Base-by-base conservation (phyloP, 2,797 vertebrate species). In the Tiaroga cobitis region DNA sequence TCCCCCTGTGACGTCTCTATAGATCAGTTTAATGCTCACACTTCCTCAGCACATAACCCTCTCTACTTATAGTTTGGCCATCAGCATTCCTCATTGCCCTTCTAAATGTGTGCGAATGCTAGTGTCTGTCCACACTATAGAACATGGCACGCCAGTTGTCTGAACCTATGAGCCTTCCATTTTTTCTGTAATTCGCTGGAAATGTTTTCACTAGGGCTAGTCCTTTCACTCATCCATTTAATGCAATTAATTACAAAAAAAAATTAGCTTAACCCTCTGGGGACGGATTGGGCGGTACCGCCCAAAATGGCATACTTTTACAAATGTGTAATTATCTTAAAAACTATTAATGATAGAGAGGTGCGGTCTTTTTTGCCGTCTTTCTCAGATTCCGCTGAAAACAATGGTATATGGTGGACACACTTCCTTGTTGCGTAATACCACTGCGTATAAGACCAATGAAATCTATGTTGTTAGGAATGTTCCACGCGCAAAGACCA, bases 11-110 rank as follows among this genome's bases (percentile, higher is more conserved):
- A 79, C 39, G 8, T 70, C 83, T 84, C 34, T 72, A 37, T 78
- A 56, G 73, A 43, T 77, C 61, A 77, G 32, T 76, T 51, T 43
- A 32, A 21, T 59, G 24, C 70, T 78, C 65, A 70, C 74, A 79
- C 65, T 70, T 72, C n/a, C 65, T 84, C 75, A 19, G 75, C 65
- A 79, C 63, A 84, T 61, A 84, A 77, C 34, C 43, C 81, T 21
- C 8, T 83, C 56, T 37, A 16, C 73, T 84, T 59, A 43, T 18
- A 70, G 75, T 51, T 61, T 11, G 7, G 37, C 83, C 49, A 34
- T 79, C 54, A 59, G 41, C 63, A 70, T 65, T 72, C 54, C 41
- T 79, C 46, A 72, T 72, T 61, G 21, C 21, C n/a, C 4, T 61
- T 54, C 77, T 49, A 61, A 61, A 63, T 46, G 34, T 82, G 70